A percentile compares a stretch with the other conserved stretches of the same genome.
Conservation (phyloP, 2,888 invertebrate species). For the Caenorhabditis wallacei region DNA sequence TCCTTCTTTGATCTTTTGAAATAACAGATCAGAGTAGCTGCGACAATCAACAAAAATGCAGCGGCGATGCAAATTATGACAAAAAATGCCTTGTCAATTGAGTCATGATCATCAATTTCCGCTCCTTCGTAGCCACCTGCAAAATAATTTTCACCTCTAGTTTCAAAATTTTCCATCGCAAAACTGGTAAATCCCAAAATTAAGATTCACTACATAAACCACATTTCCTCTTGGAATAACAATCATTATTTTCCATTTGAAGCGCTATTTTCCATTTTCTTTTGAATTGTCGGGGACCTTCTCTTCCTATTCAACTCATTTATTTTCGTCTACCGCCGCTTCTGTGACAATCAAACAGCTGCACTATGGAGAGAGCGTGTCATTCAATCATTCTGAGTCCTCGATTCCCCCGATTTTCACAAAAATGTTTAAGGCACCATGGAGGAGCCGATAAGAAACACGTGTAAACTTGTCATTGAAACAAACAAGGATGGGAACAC, state of each 20-base stretch:
- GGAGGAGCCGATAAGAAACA: background rate
- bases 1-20: constrained; percentile 72
- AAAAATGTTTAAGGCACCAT: constrained; percentile 32
- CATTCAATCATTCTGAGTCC: constrained; percentile 58
- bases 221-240: background rate
- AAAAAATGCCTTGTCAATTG: constrained; percentile 60
- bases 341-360: constrained; percentile 64
- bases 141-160: background rate
- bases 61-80: constrained; percentile 69
- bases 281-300: constrained; percentile 37
- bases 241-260: constrained; percentile 26
- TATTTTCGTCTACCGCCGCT: constrained; percentile 59
- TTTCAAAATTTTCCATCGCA: background rate
- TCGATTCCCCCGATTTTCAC: constrained; percentile 24
- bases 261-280: constrained; percentile 12
- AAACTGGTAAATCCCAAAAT: background rate
- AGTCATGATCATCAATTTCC: constrained; percentile 57
- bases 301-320: constrained; percentile 50
- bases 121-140: constrained; percentile 55
- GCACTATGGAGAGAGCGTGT: constrained; percentile 55
- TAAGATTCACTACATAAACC: background rate
- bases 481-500: constrained; percentile 4
- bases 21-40: constrained; percentile 69
- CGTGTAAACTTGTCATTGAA: constrained; percentile 4
- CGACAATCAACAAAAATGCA: constrained; percentile 69